Evolutionary conservation across 2,113 vertebrate species (phyloP).

Genomic region (Felis catus): DNA sequence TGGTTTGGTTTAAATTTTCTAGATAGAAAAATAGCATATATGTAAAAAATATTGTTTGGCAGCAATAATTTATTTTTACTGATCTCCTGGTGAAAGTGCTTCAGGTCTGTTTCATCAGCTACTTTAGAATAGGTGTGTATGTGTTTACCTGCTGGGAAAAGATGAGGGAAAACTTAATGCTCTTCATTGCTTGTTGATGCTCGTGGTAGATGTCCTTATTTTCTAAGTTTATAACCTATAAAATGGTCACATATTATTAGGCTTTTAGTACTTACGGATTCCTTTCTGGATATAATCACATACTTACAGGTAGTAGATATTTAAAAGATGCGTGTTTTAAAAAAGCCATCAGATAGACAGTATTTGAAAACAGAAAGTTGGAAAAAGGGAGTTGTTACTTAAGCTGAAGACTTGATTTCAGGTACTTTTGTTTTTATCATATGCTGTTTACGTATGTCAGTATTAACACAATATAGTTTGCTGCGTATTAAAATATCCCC

Average conservation of each 20-base stretch:
- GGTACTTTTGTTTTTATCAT: constrained; percentile 29
- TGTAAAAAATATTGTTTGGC: constrained; percentile 30
- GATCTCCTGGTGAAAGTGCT: background rate
- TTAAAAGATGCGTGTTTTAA: background rate
- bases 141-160: constrained; percentile 21
- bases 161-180: background rate
- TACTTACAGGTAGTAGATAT: background rate
- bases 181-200: constrained; percentile 35
- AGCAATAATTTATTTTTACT: constrained; percentile 62
- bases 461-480: constrained; percentile 48
- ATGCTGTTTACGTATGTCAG: constrained; percentile 12
- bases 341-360: background rate
- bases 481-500: constrained; percentile 55
- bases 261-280: background rate
- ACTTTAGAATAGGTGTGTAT: constrained; percentile 35
- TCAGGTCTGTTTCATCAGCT: background rate
- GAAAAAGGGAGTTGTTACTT: background rate
- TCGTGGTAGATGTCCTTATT: background rate
- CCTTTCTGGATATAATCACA: background rate
- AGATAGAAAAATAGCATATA: constrained; percentile 43
- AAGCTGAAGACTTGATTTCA: constrained; percentile 56
- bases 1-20: constrained; percentile 75
- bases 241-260: background rate
- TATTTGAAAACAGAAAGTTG: constrained; percentile 55
- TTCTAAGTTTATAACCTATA: constrained; percentile 42